These are phyloP conservation scores for Gulo gulo DNA, from an alignment of 2,113 vertebrate species.

Conservation along the genomic window DNA sequence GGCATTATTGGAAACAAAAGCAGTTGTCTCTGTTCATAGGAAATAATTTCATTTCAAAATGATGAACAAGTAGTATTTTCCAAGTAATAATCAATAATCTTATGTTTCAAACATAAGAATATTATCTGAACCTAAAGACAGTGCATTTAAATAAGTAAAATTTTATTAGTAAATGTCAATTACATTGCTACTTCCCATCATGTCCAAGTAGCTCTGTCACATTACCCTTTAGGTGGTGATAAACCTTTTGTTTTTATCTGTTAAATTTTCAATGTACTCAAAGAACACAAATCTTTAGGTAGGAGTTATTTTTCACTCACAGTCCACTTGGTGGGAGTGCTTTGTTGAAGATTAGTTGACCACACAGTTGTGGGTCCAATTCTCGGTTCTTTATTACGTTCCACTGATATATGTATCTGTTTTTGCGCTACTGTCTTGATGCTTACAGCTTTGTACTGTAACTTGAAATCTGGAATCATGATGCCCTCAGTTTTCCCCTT, in stretches of 20 bases:
- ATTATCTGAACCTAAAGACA: neutral
- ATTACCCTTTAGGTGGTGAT: neutral
- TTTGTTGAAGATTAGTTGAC: neutral
- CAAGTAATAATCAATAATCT: neutral
- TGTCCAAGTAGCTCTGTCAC: neutral
- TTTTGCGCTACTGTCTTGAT: neutral
- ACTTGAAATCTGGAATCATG: neutral
- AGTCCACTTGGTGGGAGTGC: neutral
- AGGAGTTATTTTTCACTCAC: neutral
- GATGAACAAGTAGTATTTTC: neutral
- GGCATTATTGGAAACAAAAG: neutral
- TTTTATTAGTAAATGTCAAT: neutral
- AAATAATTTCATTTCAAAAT: constrained; percentile 24
- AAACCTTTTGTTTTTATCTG: neutral
- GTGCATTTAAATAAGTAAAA: neutral
- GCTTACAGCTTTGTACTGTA: neutral
- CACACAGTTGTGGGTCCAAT: neutral
- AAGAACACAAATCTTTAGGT: neutral
- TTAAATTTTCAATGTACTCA: neutral
- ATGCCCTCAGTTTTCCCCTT: neutral
- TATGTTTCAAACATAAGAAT: neutral
- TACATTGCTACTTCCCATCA: neutral
- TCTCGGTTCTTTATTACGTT: neutral
- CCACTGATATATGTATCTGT: neutral
- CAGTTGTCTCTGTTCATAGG: neutral